phyloP scores from a whole-genome alignment of 2,113 vertebrate genomes.

The Microcebus griseorufus region DNA sequence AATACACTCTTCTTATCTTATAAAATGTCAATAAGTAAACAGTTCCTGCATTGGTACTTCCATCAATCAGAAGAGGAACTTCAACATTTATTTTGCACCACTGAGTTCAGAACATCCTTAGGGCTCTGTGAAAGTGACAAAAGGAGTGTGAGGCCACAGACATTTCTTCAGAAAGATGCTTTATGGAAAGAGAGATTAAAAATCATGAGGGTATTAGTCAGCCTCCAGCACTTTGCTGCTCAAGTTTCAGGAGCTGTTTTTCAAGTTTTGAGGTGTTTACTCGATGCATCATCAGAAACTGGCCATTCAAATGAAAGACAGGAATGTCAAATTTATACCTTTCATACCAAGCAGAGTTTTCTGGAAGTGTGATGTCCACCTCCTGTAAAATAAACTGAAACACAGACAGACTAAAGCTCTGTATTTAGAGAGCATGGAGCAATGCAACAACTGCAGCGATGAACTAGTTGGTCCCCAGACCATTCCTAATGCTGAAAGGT shows the following conservation, averaged over 20 bases:
- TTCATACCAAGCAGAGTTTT: constrained; percentile 88
- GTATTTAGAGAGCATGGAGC: background rate
- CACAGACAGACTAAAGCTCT: constrained; percentile 42
- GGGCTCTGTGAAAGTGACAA: background rate
- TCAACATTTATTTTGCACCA: constrained; percentile 8
- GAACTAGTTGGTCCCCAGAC: background rate
- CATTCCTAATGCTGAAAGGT: background rate
- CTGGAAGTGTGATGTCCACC: constrained; percentile 90
- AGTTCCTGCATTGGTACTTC: background rate
- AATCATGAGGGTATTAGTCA: background rate
- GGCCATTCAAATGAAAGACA: constrained; percentile 92
- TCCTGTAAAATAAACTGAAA: constrained; percentile 91
- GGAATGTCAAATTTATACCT: constrained; percentile 92
- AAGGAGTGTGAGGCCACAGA: background rate
- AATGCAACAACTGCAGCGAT: background rate
- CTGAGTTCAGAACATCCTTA: background rate
- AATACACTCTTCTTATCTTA: constrained; percentile 18
- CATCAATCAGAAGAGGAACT: constrained; percentile 3
- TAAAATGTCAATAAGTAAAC: constrained; percentile 27
- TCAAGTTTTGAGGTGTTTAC: constrained; percentile 88
- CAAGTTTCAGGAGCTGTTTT: constrained; percentile 83
- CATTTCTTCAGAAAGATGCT: background rate
- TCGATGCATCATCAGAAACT: constrained; percentile 92
- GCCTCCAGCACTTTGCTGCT: constrained; percentile 68
- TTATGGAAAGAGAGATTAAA: background rate